Evolutionary conservation across 2,888 invertebrate genomes (phyloP), one percentile per base, ranked within the genome.

Genomic region (Julus scandinavius): DNA sequence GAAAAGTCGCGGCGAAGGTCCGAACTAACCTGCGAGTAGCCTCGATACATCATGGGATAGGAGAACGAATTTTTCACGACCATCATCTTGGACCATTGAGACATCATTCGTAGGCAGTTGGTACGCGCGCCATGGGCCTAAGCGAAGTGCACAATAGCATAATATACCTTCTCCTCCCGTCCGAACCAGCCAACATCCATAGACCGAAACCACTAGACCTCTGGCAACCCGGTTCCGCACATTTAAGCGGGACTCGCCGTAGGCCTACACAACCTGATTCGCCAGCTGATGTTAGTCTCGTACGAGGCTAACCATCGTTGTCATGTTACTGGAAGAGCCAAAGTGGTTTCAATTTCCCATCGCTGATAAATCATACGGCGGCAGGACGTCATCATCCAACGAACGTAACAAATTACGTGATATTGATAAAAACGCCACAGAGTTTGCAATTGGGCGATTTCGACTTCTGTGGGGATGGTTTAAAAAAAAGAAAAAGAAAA

Each of bases 211-310:
- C 17, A 80, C 80, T 72, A 72, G 20, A 80, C 80, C 80, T 80
- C 80, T 38, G 80, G 80, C 80, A 2, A 38, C 20, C 38, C 38
- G 2, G 80, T 40, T 11, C 80, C 38, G 13, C 38, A 80, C 80
- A 80, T 80, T 80, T 80, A 80, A 80, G 38, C 38, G 80, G 5
- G 38, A 13, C 38, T 9, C 11, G 7, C 80, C 13, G 15, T 15
- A 29, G 38, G 38, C 80, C 38, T 45, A 45, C 29, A 80, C 80
- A 80, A 80, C 80, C 80, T 80, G 80, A 80, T 80, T 80, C 80
- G 80, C 15, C 80, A 80, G 80, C 80, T 80, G 80, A 80, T 15
- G 29, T 6, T 80, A 80, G 38, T 80, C 80, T 80, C 38, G 4
- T 3, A 15, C 13, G 4, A 80, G 80, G 38, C 80, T 3, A 40